These are phyloP conservation scores for Pipistrellus nathusii DNA, from an alignment of 2,797 vertebrate species.

Conservation along the genomic window DNA sequence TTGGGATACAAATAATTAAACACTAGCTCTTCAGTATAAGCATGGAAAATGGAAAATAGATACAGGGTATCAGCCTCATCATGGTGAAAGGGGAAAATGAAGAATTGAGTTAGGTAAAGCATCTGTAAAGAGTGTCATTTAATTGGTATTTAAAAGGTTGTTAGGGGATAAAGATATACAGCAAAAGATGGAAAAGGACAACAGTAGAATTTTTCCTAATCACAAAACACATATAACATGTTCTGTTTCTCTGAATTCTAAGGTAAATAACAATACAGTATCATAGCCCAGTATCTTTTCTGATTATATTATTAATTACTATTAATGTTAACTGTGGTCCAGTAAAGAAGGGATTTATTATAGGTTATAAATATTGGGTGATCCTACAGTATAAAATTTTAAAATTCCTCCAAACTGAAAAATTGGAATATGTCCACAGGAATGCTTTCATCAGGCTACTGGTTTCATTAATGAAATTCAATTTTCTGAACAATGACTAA, in stretches of 20 bases:
- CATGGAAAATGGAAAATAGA: neutral
- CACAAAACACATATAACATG: neutral
- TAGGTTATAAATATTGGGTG: neutral
- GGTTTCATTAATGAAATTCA: slow-evolving; percentile 19
- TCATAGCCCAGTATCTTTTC: neutral
- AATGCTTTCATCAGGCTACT: neutral
- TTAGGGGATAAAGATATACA: neutral
- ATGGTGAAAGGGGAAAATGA: neutral
- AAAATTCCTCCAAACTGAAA: neutral
- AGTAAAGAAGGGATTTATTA: neutral
- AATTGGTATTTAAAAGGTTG: neutral
- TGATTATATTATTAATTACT: neutral
- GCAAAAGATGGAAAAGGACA: neutral
- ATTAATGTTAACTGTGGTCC: neutral
- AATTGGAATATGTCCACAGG: neutral
- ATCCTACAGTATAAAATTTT: neutral
- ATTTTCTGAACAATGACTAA: slow-evolving; percentile 45
- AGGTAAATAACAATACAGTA: neutral
- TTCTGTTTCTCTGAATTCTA: slow-evolving; percentile 26
- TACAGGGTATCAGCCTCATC: neutral
- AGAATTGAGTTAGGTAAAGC: neutral
- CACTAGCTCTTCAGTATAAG: neutral
- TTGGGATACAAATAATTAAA: neutral
- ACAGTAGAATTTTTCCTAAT: neutral
- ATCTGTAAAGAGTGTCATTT: neutral